Percentiles rank a stretch among this genome's conserved stretches.
Evolutionary conservation across 2,888 invertebrate species (phyloP).

Genomic region (Patella caerulea): DNA sequence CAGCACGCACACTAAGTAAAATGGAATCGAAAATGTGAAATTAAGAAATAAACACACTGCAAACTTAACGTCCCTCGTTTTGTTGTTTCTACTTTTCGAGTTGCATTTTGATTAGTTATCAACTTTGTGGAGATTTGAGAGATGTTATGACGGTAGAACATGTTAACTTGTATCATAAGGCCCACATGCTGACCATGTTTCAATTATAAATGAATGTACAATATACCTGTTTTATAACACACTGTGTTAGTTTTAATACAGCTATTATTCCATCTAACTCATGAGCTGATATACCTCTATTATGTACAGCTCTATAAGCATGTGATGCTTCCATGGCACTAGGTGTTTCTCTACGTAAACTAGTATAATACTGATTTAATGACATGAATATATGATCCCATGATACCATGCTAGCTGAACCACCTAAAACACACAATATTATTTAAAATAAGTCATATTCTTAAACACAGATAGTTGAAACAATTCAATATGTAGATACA

Average conservation of each 20-base stretch:
- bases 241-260: slow-evolving; percentile 83
- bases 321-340: slow-evolving; percentile 77
- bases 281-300: slow-evolving; percentile 78
- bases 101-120: not conserved
- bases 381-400: slow-evolving; percentile 91
- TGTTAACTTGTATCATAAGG: not conserved
- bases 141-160: not conserved
- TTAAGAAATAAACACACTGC: not conserved
- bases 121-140: not conserved
- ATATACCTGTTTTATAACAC: slow-evolving; percentile 77
- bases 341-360: slow-evolving; percentile 73
- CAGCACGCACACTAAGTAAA: too few species aligned
- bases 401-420: slow-evolving; percentile 75
- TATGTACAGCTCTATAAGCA: slow-evolving; percentile 57
- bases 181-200: too few species aligned
- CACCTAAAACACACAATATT: slow-evolving; percentile 64
- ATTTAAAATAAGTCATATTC: too few species aligned
- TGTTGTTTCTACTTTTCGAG: not conserved
- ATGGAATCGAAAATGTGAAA: too few species aligned
- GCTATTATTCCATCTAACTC: slow-evolving; percentile 89
- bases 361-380: slow-evolving; percentile 76
- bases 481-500: too few species aligned
- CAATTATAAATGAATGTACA: not conserved
- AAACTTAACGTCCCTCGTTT: not conserved
- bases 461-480: too few species aligned